Base-by-base conservation (phyloP, 2,113 vertebrate genomes). In the Tragelaphus scriptus region DNA sequence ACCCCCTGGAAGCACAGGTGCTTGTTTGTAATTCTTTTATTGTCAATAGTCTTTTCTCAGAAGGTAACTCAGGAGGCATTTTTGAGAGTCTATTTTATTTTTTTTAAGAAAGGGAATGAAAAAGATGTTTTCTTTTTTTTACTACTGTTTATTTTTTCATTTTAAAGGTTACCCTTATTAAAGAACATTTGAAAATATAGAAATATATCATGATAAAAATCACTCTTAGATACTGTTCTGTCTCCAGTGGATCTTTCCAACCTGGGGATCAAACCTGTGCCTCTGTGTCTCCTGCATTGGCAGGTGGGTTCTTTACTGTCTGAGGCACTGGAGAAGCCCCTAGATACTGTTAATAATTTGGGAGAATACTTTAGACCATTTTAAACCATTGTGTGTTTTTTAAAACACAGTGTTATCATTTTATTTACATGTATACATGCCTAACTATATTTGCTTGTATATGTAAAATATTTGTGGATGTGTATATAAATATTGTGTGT, bases 181-280 rank as follows among this genome's bases (percentile, higher is more conserved):
- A 85, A 80, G n/a, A 80, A 63, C 32, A 75, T 71, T 47, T 55
- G 59, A 71, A 84, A 91, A 88, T 51, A 58, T 6, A 88, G 71
- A 92, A 92, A 49, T 81, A 30, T 28, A 14, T 77, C 86, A 65
- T 94, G 28, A 91, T 47, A 26, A 91, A 88, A 94, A 58, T 92
- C n/a, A 71, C 15, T 8, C 47, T 47, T 82, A 65, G 13, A 51
- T 90, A 63, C 28, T 65, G 14, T 47, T 80, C 36, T 75, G 36
- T 40, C 36, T 40, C 68, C 10, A 75, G 68, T 36, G 68, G 36
- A 40, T 75, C 68, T 71, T 71, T 10, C 68, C 10, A 21, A 23
- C 10, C 5, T 0, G 0, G n/a, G 10, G 19, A 71, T 23, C n/a
- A 12, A 71, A 71, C 19, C 68, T 75, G 12, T 75, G 68, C 36